A percentile compares a stretch with the other conserved stretches of the same genome.
phyloP scores from a whole-genome alignment of 2,888 invertebrate genomes.

The Sinelater perroti region DNA sequence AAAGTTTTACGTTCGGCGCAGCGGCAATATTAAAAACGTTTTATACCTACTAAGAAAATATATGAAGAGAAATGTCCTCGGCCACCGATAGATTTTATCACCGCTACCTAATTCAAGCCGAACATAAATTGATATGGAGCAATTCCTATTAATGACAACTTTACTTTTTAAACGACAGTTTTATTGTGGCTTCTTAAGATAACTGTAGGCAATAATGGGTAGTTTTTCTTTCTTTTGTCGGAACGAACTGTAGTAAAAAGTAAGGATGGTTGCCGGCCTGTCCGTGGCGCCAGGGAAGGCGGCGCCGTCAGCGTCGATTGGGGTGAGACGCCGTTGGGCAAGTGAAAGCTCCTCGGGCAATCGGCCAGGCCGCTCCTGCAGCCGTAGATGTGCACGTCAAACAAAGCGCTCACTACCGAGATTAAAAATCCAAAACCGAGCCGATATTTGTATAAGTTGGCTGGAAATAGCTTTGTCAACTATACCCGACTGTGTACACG shows the following conservation, averaged over 20 bases:
- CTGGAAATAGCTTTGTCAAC: slow-evolving; percentile 48
- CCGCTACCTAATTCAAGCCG: slow-evolving; percentile 55
- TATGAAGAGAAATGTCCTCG: slow-evolving; percentile 43
- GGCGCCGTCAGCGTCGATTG: slow-evolving; percentile 54
- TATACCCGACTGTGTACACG: slow-evolving; percentile 14
- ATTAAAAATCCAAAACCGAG: slow-evolving; percentile 51
- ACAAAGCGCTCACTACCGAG: slow-evolving; percentile 44
- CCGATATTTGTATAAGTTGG: slow-evolving; percentile 48
- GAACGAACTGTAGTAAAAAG: slow-evolving; percentile 58
- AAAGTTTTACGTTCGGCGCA: slow-evolving; percentile 25
- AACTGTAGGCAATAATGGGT: slow-evolving; percentile 63
- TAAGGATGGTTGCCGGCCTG: slow-evolving; percentile 58
- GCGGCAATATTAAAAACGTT: slow-evolving; percentile 46
- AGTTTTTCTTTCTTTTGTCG: slow-evolving; percentile 60
- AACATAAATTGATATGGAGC: slow-evolving; percentile 59
- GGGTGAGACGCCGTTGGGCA: slow-evolving; percentile 43
- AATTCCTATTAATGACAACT: slow-evolving; percentile 59
- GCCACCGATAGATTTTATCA: slow-evolving; percentile 50
- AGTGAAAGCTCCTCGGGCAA: slow-evolving; percentile 57
- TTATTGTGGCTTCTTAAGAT: slow-evolving; percentile 62
- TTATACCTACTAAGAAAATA: slow-evolving; percentile 44
- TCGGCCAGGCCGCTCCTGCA: slow-evolving; percentile 53
- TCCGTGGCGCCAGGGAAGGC: slow-evolving; percentile 56
- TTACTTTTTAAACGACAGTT: slow-evolving; percentile 61
- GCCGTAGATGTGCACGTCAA: slow-evolving; percentile 43